Base-by-base conservation (phyloP, 2,113 vertebrate species). In the Semicossyphus pulcher region DNA sequence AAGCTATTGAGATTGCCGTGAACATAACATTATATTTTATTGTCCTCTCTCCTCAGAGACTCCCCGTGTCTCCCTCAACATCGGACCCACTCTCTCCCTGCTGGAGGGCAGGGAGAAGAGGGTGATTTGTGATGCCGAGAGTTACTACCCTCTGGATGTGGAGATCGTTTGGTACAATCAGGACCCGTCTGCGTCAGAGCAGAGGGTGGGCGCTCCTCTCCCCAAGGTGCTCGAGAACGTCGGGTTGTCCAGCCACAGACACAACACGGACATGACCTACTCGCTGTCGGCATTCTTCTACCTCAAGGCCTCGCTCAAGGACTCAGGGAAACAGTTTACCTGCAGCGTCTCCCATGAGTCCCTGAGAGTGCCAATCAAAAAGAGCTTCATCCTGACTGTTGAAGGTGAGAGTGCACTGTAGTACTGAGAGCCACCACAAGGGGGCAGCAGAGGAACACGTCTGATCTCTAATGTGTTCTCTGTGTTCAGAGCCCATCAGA, bases 71-170 rank as follows among this genome's bases (percentile, higher is more conserved):
- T 87, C 76, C 10, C 1, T 95, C 32, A 94, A 70, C 0, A 56
- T 89, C 0, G 76, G 63, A 29, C 42, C 89, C 0, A 15, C 31
- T 7, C 63, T 94, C 3, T 56, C 57, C 0, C 70, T 95, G 72
- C 48, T 7, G 67, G 87, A 89, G 5, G 94, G 88, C 0, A 44
- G 48, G 8, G 90, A 91, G 20, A 83, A 90, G 59, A 95, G 92
- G 83, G 69, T 95, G 44, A 5, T 89, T 9, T 95, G 95, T 49
- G 58, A 84, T 0, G 86, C 84, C 7, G 82, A 79, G 6, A 65
- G 62, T 15, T 95, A 91, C 86, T 94, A 92, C 83, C 95, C 95
- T 0, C 81, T 93, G 29, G 91, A 93, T 15, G 94, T 93, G 52
- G 86, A 82, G 9, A 90, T 92, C 0, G 79, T 73, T 34, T 94